phyloP scores from a whole-genome alignment of 2,888 invertebrate species.

The Dicyrtomina minuta region DNA sequence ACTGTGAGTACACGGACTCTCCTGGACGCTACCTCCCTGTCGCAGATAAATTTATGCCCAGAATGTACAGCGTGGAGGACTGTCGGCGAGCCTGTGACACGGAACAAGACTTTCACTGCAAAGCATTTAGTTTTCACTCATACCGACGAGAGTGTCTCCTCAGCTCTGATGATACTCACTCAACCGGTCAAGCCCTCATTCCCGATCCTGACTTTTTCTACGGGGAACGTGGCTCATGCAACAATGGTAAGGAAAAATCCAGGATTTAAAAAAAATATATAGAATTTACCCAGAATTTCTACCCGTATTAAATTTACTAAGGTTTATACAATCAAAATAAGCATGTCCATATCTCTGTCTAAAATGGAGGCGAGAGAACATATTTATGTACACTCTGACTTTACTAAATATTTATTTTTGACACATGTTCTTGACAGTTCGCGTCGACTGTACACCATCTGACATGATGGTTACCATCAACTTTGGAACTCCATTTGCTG shows the following conservation, averaged over 20 bases:
- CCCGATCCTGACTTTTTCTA: slow-evolving; percentile 66
- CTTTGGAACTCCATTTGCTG: slow-evolving; percentile 62
- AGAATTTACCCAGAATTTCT: slow-evolving; percentile 55
- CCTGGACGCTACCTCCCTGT: slow-evolving; percentile 57
- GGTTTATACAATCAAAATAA: no score
- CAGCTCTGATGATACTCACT: slow-evolving; percentile 78
- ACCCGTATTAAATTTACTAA: no score
- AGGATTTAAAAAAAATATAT: no score
- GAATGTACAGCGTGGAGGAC: slow-evolving; percentile 56
- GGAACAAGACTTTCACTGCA: slow-evolving; percentile 58
- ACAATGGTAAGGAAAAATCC: slow-evolving; percentile 66
- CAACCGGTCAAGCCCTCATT: slow-evolving; percentile 71
- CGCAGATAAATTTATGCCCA: slow-evolving; percentile 57
- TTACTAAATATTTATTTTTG: not conserved
- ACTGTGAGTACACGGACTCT: slow-evolving; percentile 58
- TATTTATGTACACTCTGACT: no score
- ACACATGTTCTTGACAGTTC: slow-evolving; percentile 62
- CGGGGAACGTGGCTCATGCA: slow-evolving; percentile 77
- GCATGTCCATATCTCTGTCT: no score
- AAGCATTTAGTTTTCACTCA: slow-evolving; percentile 55
- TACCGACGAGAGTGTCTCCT: slow-evolving; percentile 64
- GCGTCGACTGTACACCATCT: slow-evolving; percentile 72
- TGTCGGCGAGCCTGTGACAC: slow-evolving; percentile 58
- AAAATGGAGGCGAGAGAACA: no score
- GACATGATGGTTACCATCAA: slow-evolving; percentile 66